Percentiles rank a stretch among this genome's conserved stretches.
phyloP scores from a whole-genome alignment of 2,888 invertebrate genomes.

The Thereva unica region DNA sequence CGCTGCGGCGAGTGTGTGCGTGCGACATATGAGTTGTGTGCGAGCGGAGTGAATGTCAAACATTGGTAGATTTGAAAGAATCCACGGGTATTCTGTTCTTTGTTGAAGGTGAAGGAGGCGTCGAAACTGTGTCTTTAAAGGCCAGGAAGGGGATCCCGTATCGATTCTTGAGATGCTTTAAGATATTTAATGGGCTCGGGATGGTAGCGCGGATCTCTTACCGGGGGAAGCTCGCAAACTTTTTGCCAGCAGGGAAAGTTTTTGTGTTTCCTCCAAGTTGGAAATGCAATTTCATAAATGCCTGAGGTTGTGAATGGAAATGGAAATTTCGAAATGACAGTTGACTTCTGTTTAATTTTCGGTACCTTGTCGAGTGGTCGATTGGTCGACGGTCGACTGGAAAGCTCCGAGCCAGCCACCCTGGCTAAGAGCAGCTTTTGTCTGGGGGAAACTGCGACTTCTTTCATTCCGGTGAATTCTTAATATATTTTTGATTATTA shows the following conservation, averaged over 20 bases:
- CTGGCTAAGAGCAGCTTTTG: too few species aligned
- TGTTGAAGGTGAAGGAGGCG: constrained; percentile 30
- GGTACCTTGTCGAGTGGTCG: background rate
- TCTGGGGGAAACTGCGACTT: too few species aligned
- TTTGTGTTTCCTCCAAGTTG: constrained; percentile 23
- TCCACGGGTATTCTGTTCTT: constrained; percentile 19
- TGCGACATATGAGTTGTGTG: background rate
- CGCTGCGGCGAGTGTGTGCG: constrained; percentile 6
- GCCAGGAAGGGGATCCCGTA: background rate
- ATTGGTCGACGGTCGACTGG: too few species aligned
- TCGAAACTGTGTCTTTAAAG: constrained; percentile 18
- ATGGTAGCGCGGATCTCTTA: constrained; percentile 30
- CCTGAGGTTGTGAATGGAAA: constrained; percentile 28
- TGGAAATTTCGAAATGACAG: constrained; percentile 33
- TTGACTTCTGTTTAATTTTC: constrained; percentile 33
- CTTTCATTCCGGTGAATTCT: too few species aligned
- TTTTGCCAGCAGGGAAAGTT: constrained; percentile 31
- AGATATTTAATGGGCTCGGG: constrained; percentile 31
- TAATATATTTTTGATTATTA: too few species aligned
- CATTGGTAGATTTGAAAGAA: constrained; percentile 23
- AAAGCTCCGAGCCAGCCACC: too few species aligned
- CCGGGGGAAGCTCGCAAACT: constrained; percentile 21
- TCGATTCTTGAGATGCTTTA: constrained; percentile 34
- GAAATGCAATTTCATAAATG: constrained; percentile 35
- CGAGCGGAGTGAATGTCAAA: constrained; percentile 29